Percentiles rank a stretch among this genome's conserved stretches.
Conservation (phyloP, 2,888 invertebrate genomes). For the Dasypogon diadema region DNA sequence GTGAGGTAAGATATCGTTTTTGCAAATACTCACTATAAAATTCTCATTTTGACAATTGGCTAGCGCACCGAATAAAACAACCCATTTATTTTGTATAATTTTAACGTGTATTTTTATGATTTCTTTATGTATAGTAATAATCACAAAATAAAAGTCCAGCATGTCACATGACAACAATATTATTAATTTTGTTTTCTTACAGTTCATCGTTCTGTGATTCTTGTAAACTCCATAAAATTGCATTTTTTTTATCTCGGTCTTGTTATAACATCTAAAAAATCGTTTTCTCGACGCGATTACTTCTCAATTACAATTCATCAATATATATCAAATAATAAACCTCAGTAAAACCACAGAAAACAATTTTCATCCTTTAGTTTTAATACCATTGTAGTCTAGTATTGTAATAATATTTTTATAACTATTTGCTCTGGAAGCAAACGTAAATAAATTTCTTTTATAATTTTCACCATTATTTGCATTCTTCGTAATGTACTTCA, state of each 20-base stretch:
- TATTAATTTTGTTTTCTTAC: conserved; percentile 1
- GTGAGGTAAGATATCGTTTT: no score
- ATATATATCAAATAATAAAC: no score
- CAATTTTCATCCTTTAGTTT: neutral
- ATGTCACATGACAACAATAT: conserved; percentile 29
- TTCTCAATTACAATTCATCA: no score
- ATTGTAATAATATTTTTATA: neutral
- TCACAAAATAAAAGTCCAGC: conserved; percentile 41
- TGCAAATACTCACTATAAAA: no score
- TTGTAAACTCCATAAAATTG: neutral
- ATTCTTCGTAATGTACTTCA: conserved; percentile 10
- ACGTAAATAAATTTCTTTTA: neutral
- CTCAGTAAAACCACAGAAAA: neutral
- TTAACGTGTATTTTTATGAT: conserved; percentile 44
- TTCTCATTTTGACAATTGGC: no score
- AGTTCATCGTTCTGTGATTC: conserved; percentile 1
- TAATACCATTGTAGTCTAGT: neutral
- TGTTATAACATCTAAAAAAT: conserved; percentile 3
- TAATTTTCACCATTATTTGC: neutral
- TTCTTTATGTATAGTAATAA: conserved; percentile 31
- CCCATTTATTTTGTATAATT: conserved; percentile 30
- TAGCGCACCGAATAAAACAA: neutral
- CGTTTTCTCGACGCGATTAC: no score
- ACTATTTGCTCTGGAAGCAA: neutral
- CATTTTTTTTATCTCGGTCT: neutral